A percentile compares a stretch with the other conserved stretches of the same genome.
Evolutionary conservation across 1,140 invertebrate species (phyloP).

Genomic region (Samia ricini): DNA sequence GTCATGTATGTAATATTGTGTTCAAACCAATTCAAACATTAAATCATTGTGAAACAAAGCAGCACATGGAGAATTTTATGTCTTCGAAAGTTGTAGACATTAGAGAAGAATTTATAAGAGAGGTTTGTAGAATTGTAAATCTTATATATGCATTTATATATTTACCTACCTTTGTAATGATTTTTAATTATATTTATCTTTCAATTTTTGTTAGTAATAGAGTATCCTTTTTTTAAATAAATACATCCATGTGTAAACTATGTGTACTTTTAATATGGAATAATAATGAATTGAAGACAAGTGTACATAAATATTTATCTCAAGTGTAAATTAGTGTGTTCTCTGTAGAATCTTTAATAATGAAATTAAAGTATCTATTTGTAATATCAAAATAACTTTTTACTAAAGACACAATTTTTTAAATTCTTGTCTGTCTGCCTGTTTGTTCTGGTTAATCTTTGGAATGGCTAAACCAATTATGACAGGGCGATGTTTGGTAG

Average conservation of each 20-base stretch:
- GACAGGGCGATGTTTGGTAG: no score
- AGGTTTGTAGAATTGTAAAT: conserved; percentile 30
- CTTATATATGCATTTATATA: background rate
- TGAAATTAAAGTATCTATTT: no score
- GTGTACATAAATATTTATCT: no score
- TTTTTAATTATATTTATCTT: background rate
- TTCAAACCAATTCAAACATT: conserved; percentile 15
- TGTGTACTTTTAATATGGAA: background rate
- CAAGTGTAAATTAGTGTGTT: no score
- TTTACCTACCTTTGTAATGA: no score
- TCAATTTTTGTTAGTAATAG: background rate
- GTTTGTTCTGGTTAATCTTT: no score
- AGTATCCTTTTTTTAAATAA: background rate
- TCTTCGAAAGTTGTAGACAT: conserved; percentile 20
- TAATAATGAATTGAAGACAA: no score
- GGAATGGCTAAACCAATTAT: no score
- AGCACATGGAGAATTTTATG: conserved; percentile 35
- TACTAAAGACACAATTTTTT: no score
- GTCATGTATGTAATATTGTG: conserved; percentile 35
- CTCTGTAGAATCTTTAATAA: no score
- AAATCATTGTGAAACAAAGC: conserved; percentile 26
- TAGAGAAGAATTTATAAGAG: conserved; percentile 35
- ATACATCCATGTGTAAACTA: background rate
- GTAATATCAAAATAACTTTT: no score
- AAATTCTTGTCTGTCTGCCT: no score